These are phyloP conservation scores for Nyctibius bracteatus DNA, from an alignment of 2,113 vertebrate genomes.

Conservation along the genomic window DNA sequence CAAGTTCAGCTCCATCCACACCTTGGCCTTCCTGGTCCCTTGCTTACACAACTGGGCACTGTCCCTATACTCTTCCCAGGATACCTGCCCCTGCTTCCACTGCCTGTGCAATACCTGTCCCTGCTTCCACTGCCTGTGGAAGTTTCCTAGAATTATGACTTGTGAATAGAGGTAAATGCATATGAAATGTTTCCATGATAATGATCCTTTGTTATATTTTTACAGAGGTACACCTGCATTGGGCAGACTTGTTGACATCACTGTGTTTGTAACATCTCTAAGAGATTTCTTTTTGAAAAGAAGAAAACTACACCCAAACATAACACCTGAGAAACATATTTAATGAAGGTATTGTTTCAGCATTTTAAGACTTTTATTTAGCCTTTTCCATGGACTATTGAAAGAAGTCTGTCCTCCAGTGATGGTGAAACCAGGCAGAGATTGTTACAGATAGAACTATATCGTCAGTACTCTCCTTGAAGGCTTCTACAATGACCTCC, in stretches of 20 bases:
- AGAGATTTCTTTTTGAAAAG: background rate
- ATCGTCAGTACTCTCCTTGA: background rate
- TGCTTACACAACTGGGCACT: no score
- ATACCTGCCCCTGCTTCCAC: no score
- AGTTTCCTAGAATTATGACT: background rate
- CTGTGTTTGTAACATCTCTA: background rate
- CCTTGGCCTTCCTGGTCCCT: no score
- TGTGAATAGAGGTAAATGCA: conserved; percentile 4
- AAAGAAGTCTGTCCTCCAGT: background rate
- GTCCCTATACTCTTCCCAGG: no score
- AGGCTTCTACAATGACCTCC: background rate
- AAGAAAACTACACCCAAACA: background rate
- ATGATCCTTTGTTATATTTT: background rate
- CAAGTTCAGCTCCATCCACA: no score
- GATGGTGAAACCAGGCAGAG: background rate
- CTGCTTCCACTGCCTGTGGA: no score
- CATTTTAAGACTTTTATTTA: background rate
- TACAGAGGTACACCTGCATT: background rate
- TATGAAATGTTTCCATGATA: background rate
- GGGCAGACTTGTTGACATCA: background rate
- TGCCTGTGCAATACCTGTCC: no score
- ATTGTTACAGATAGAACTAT: background rate
- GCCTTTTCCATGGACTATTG: background rate
- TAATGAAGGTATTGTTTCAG: background rate
- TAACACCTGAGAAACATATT: background rate